phyloP scores from a whole-genome alignment of 2,113 vertebrate species.

The Benthochromis sp. region DNA sequence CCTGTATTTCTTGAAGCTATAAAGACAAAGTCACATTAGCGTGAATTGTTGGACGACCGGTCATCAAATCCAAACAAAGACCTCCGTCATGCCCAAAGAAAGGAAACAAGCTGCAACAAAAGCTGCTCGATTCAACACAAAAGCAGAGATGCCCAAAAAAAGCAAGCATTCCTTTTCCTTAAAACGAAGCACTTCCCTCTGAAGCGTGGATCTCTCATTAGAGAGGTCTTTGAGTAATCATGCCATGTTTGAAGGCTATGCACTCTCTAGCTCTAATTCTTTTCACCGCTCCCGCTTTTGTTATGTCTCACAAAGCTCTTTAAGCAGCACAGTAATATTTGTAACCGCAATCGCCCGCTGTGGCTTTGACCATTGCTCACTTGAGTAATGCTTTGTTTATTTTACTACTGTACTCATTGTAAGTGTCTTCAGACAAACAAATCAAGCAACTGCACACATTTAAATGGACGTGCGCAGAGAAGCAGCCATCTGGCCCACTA shows the following conservation, averaged over 20 bases:
- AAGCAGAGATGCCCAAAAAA: neutral
- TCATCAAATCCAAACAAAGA: neutral
- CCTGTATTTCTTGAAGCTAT: neutral
- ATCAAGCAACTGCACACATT: conserved; percentile 6
- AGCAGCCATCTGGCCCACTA: conserved; percentile 10
- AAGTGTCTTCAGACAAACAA: conserved; percentile 1
- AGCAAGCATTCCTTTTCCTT: neutral
- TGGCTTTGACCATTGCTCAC: neutral
- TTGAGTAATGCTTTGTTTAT: conserved; percentile 2
- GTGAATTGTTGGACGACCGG: neutral
- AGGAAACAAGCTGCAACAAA: neutral
- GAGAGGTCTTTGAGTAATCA: neutral
- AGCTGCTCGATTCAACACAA: neutral
- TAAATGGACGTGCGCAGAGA: neutral
- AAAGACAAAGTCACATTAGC: neutral
- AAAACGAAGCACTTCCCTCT: neutral
- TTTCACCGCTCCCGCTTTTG: neutral
- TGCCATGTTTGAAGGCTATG: neutral
- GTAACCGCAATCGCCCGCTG: neutral
- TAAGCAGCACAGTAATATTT: neutral
- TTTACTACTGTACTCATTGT: neutral
- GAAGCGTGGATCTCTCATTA: neutral
- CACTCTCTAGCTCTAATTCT: neutral
- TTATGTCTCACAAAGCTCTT: neutral
- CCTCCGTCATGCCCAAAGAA: neutral